Base-by-base conservation (phyloP, 1,140 invertebrate species). In the Spodoptera frugiperda region DNA sequence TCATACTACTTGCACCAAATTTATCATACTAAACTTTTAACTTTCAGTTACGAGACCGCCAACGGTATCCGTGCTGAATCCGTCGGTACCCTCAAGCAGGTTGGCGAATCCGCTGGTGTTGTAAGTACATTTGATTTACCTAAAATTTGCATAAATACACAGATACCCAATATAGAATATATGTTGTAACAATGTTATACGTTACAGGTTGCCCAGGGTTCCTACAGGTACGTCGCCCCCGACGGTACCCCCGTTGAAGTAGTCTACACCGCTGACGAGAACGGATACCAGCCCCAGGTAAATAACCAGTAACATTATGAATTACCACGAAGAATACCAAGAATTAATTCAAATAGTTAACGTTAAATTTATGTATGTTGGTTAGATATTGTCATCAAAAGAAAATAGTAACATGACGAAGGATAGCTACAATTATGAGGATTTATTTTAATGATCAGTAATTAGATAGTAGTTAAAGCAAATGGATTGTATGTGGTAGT, bases 191-290 rank as follows among this genome's bases (percentile, higher is more conserved):
- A 33, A 39, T 61, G 10, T 48, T 61, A 61, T 63, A 3, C 30
- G 30, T 11, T 46, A 17, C 61, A 81, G 79, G 73, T 67, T 0
- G 15, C 57, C 21, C 76, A 73, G 39, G 95, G 95, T 1, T 91
- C 95, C 21, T 96, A 95, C 86, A 94, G 94, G 15, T 97, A 96
- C 88, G 95, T 95, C 9, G 95, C 95, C 76, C 95, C 96, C 1
- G 96, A 96, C 74, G 96, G 96, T 10, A 86, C 82, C 71, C 3
- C 87, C 95, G 73, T 94, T 84, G 4, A 96, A 94, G 85, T 97
- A 17, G 94, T 94, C 12, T 97, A 97, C 89, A 94, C 95, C 46
- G 96, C 97, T 63, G 97, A 97, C 84, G 96, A 97, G 83, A 96
- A 96, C 78, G 96, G 96, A 59, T 96, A 95, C 92, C 95, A 95